These are phyloP conservation scores for Pachycephus smyrnensis DNA, from an alignment of 2,888 invertebrate species.

Conservation along the genomic window DNA sequence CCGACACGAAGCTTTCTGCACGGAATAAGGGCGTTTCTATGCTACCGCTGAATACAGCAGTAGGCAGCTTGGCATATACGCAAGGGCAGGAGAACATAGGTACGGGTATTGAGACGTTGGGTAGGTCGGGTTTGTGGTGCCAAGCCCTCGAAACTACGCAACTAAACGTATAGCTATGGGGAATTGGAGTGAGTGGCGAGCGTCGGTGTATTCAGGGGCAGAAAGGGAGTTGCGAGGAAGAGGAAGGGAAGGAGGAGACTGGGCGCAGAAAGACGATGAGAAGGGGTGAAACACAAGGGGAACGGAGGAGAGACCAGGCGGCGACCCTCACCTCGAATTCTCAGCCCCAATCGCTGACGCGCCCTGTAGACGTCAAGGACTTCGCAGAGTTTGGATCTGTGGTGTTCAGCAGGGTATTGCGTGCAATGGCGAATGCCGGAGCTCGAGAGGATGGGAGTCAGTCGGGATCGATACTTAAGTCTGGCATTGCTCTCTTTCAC, in stretches of 20 bases:
- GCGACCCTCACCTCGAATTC: slow-evolving; percentile 4
- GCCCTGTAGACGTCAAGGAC: slow-evolving; percentile 32
- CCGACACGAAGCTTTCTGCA: not conserved
- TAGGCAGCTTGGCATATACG: not conserved
- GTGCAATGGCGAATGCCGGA: slow-evolving; percentile 24
- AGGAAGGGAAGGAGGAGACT: not conserved
- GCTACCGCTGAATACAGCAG: not conserved
- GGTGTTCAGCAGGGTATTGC: slow-evolving; percentile 13
- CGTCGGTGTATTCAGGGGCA: not conserved
- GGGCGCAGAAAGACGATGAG: not conserved
- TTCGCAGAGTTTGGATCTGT: slow-evolving; percentile 33
- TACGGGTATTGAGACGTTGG: slow-evolving; percentile 28
- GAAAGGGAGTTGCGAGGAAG: not conserved
- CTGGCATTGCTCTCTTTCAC: not conserved
- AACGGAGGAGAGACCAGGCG: not conserved
- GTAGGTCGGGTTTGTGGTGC: slow-evolving; percentile 33
- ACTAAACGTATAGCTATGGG: slow-evolving; percentile 1
- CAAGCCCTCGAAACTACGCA: slow-evolving; percentile 19
- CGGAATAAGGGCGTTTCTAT: not conserved
- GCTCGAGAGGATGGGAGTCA: slow-evolving; percentile 27
- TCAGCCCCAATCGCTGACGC: slow-evolving; percentile 11
- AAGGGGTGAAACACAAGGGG: not conserved
- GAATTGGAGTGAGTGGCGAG: not conserved
- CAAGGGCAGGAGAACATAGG: slow-evolving; percentile 23
- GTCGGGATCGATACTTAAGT: slow-evolving; percentile 2